These are phyloP conservation scores for Oreochromis mossambicus DNA, from an alignment of 2,797 vertebrate species.

Conservation along the genomic window DNA sequence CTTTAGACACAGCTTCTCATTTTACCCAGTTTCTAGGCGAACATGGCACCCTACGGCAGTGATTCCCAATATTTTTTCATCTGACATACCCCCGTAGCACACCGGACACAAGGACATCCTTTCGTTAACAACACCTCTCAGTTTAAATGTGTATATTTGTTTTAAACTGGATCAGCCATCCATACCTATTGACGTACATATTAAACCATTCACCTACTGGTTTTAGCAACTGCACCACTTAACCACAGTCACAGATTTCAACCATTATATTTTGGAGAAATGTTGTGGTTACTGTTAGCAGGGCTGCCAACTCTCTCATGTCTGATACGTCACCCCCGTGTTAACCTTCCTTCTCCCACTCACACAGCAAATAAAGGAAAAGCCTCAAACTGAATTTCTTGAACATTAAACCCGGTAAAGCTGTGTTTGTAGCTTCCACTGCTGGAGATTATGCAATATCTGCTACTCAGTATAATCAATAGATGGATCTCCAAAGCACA, in stretches of 20 bases:
- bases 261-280: background rate
- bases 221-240: background rate
- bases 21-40: background rate
- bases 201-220: background rate
- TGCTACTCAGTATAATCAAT: background rate
- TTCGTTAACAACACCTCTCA: background rate
- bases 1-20: background rate
- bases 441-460: fast-evolving
- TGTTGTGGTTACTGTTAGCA: background rate
- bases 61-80: background rate
- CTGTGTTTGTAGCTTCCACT: background rate
- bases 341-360: background rate
- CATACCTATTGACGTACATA: fast-evolving
- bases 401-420: background rate
- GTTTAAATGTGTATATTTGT: fast-evolving
- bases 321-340: background rate
- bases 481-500: fast-evolving
- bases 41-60: background rate
- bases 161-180: background rate
- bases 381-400: background rate
- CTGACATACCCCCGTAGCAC: background rate
- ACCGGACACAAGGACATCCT: background rate
- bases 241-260: background rate
- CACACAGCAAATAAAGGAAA: background rate
- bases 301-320: background rate